phyloP scores from a whole-genome alignment of 1,140 invertebrate species.

The Drosophila pachea region DNA sequence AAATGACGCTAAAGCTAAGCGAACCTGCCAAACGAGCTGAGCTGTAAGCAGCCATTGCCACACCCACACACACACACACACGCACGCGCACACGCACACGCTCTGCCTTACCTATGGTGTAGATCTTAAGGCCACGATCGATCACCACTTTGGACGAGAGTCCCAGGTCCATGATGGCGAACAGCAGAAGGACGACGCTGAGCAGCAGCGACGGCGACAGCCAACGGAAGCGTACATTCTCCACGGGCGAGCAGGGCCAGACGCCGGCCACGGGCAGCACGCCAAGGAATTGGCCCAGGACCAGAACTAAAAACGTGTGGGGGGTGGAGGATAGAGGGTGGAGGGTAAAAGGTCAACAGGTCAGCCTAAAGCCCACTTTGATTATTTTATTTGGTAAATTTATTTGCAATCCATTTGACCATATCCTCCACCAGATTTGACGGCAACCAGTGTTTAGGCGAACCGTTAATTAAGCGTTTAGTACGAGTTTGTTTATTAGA shows the following conservation, averaged over 20 bases:
- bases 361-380: not conserved
- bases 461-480: not conserved
- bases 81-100: no score
- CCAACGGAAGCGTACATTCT: constrained; percentile 63
- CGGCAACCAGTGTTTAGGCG: not conserved
- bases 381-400: not conserved
- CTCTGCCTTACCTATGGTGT: constrained; percentile 61
- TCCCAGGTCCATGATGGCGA: constrained; percentile 48
- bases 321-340: not conserved
- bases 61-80: no score
- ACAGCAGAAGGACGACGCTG: constrained; percentile 46
- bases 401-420: no score
- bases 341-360: no score
- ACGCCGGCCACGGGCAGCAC: constrained; percentile 60
- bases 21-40: constrained; percentile 42
- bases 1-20: constrained; percentile 71
- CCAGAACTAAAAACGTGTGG: constrained; percentile 52
- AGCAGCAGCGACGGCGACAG: constrained; percentile 41
- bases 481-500: not conserved
- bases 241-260: constrained; percentile 44
- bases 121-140: constrained; percentile 61
- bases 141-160: constrained; percentile 58
- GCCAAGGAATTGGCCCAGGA: constrained; percentile 64
- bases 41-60: no score
- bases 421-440: no score